Percentiles rank a stretch among this genome's conserved stretches.
Evolutionary conservation across 1,140 invertebrate species (phyloP).

Genomic region (Ceratina australensis): DNA sequence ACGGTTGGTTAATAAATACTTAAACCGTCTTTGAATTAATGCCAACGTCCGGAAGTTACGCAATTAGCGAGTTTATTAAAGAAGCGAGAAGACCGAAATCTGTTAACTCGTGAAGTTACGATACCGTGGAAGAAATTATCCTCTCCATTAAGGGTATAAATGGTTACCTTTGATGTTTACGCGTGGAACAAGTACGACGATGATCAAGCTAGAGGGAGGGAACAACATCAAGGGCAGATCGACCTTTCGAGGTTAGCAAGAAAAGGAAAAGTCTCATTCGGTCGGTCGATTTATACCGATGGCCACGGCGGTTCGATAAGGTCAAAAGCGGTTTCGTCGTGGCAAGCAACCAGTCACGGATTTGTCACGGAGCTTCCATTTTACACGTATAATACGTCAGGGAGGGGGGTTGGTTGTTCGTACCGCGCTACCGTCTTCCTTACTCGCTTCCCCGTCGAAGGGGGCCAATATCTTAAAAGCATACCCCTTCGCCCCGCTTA

Average conservation of each 20-base stretch:
- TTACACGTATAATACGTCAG: slow-evolving; percentile 70
- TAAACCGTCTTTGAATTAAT: background rate
- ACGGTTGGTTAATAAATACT: no score
- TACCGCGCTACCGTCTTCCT: slow-evolving; percentile 44
- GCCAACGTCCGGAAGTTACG: background rate
- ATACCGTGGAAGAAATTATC: background rate
- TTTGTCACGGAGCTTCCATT: slow-evolving; percentile 61
- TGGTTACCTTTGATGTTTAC: background rate
- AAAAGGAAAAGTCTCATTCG: background rate
- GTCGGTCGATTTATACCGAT: slow-evolving; percentile 42
- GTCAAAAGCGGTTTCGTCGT: slow-evolving; percentile 22
- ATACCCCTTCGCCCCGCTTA: slow-evolving; percentile 41
- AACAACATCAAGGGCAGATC: background rate
- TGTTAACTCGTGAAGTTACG: background rate
- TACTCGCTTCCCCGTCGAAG: slow-evolving; percentile 52
- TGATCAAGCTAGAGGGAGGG: background rate
- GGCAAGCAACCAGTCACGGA: slow-evolving; percentile 43
- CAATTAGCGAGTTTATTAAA: slow-evolving; percentile 1
- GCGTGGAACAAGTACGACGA: background rate
- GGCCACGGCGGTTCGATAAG: slow-evolving; percentile 27
- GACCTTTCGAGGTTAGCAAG: background rate
- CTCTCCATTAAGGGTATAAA: background rate
- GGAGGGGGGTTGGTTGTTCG: no score
- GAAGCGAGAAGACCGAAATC: background rate
- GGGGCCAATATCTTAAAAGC: slow-evolving; percentile 75